Conservation (phyloP, 2,113 vertebrate genomes). For the Scalopus aquaticus region DNA sequence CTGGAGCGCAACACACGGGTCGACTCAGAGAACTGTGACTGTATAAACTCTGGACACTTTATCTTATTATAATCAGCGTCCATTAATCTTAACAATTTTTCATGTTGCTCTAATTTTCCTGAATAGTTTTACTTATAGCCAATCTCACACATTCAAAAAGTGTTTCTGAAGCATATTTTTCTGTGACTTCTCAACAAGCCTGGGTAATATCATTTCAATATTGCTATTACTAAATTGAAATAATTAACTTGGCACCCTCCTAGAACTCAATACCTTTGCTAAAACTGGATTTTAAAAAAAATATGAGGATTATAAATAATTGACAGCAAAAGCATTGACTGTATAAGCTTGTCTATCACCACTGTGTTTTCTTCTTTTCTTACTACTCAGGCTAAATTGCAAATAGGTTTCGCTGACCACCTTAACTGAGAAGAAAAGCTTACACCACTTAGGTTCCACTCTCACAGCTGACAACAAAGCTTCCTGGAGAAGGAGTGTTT, state of each 20-base stretch:
- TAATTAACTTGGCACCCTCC: slow-evolving; percentile 49
- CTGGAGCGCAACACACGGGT: background rate
- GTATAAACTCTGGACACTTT: slow-evolving; percentile 46
- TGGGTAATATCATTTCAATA: slow-evolving; percentile 45
- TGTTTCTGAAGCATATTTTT: slow-evolving; percentile 60
- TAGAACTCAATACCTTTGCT: slow-evolving; percentile 33
- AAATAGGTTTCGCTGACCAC: background rate
- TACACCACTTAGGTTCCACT: background rate
- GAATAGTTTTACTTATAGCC: slow-evolving; percentile 50
- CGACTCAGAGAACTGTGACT: slow-evolving; percentile 53
- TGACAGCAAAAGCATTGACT: slow-evolving; percentile 10
- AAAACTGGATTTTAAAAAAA: slow-evolving; percentile 21
- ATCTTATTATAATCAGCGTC: slow-evolving; percentile 71
- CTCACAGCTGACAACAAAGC: background rate
- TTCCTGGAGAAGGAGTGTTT: background rate
- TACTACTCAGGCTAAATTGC: background rate
- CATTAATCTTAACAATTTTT: slow-evolving; percentile 70
- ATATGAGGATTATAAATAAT: slow-evolving; percentile 50
- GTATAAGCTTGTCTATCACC: slow-evolving; percentile 15
- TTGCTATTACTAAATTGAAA: slow-evolving; percentile 49
- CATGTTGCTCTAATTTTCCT: slow-evolving; percentile 65
- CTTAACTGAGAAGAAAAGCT: background rate
- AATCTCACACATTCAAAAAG: slow-evolving; percentile 58
- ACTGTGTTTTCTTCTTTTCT: slow-evolving; percentile 33
- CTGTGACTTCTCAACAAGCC: background rate